A percentile compares a stretch with the other conserved stretches of the same genome.
Evolutionary conservation across 1,140 invertebrate species (phyloP).

Genomic region (Orius insidiosus): DNA sequence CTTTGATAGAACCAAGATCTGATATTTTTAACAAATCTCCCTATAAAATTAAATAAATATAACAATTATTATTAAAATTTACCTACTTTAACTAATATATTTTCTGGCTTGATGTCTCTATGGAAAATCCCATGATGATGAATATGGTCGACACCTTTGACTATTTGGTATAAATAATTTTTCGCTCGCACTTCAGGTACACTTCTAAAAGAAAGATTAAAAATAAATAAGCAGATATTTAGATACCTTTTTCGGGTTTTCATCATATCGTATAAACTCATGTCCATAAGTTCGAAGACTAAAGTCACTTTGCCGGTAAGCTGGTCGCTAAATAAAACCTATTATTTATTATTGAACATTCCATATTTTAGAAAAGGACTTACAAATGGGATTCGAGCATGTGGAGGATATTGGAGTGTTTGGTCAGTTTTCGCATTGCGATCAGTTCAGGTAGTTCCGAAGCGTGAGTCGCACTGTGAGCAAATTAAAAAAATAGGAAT

Average conservation of each 20-base stretch:
- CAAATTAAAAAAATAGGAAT: slow-evolving; percentile 3
- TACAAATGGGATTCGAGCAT: slow-evolving; percentile 44
- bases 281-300: slow-evolving; percentile 50
- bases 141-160: slow-evolving; percentile 34
- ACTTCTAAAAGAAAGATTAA: slow-evolving; percentile 18
- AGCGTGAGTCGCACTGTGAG: slow-evolving; percentile 33
- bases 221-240: neutral
- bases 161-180: slow-evolving; percentile 36
- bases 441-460: slow-evolving; percentile 39
- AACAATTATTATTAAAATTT: too few species aligned
- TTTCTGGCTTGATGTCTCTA: slow-evolving; percentile 50
- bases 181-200: slow-evolving; percentile 29
- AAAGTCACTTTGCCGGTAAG: slow-evolving; percentile 35
- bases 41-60: slow-evolving; percentile 23
- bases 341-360: slow-evolving; percentile 15
- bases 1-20: slow-evolving; percentile 39
- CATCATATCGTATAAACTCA: slow-evolving; percentile 48
- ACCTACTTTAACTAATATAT: slow-evolving; percentile 39
- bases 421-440: slow-evolving; percentile 35
- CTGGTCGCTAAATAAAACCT: slow-evolving; percentile 26
- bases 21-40: slow-evolving; percentile 41
- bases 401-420: slow-evolving; percentile 41
- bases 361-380: slow-evolving; percentile 20
- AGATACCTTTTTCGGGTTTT: slow-evolving; percentile 29
- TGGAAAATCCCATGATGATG: slow-evolving; percentile 47